These are phyloP conservation scores for Passer domesticus DNA, from an alignment of 2,113 vertebrate species.

Conservation along the genomic window DNA sequence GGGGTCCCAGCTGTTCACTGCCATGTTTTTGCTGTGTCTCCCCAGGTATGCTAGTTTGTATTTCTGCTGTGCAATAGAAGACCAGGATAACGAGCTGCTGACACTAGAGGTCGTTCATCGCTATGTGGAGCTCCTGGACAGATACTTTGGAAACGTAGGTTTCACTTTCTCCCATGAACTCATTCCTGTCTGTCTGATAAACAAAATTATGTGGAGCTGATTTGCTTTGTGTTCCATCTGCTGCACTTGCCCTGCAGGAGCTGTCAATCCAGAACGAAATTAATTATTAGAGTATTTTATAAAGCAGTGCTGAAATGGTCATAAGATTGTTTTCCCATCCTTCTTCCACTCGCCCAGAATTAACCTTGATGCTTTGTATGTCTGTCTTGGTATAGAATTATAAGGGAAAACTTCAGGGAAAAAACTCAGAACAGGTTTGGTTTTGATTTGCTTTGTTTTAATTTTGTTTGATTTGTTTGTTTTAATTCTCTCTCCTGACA, in stretches of 20 bases:
- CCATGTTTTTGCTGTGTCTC: constrained; percentile 10
- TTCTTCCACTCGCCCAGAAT: fast-evolving
- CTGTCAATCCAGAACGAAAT: not conserved
- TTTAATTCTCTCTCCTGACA: not conserved
- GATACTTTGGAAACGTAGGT: constrained; percentile 95
- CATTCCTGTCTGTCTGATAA: not conserved
- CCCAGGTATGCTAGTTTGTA: constrained; percentile 92
- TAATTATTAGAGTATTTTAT: not conserved
- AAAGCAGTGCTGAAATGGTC: not conserved
- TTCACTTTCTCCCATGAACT: not conserved
- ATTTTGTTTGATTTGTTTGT: not conserved
- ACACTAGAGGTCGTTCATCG: constrained; percentile 89
- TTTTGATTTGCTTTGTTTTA: not conserved
- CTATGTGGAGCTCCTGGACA: constrained; percentile 92
- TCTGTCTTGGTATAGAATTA: not conserved
- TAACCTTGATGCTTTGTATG: not conserved
- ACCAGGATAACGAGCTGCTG: constrained; percentile 90
- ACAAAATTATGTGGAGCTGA: not conserved
- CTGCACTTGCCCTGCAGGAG: not conserved
- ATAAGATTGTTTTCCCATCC: not conserved
- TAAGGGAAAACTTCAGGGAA: not conserved
- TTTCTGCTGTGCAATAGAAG: constrained; percentile 89
- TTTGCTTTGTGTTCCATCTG: not conserved
- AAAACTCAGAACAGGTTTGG: not conserved
- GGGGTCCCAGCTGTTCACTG: not conserved